These are phyloP conservation scores for Reticulitermes lucifugus DNA, from an alignment of 2,888 invertebrate species.

Conservation along the genomic window DNA sequence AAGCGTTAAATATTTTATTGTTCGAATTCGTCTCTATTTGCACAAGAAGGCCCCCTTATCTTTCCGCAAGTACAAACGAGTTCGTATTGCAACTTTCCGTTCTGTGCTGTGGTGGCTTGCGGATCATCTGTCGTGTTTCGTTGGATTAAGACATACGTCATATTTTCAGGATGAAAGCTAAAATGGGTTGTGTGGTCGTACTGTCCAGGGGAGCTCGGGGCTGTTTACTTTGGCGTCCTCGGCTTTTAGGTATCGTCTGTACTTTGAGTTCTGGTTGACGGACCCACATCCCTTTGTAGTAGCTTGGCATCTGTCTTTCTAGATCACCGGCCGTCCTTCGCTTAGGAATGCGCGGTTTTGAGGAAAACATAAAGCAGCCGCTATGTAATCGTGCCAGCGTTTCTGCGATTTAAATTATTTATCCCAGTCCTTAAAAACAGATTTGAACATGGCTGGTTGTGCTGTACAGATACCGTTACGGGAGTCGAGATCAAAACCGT, in stretches of 20 bases:
- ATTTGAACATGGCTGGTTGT: background rate
- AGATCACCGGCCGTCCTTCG: slow-evolving; percentile 34
- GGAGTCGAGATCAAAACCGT: too few relatives aligned
- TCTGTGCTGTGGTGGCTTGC: too few relatives aligned
- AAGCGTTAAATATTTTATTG: too few relatives aligned
- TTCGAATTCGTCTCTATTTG: too few relatives aligned
- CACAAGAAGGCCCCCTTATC: too few relatives aligned
- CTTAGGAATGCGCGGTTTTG: slow-evolving; percentile 28
- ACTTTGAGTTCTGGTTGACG: slow-evolving; percentile 16
- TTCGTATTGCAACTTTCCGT: too few relatives aligned
- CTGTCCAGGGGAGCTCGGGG: background rate
- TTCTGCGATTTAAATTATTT: slow-evolving; percentile 8
- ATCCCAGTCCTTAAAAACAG: slow-evolving; percentile 1
- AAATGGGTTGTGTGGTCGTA: slow-evolving; percentile 12
- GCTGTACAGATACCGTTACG: too few relatives aligned
- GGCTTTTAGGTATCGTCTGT: slow-evolving; percentile 17
- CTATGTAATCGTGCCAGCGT: slow-evolving; percentile 17
- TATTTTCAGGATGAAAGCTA: slow-evolving; percentile 26
- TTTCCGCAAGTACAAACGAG: too few relatives aligned
- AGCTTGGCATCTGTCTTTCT: slow-evolving; percentile 38
- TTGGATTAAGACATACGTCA: background rate
- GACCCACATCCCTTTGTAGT: slow-evolving; percentile 28
- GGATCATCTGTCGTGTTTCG: too few relatives aligned
- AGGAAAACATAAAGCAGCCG: slow-evolving; percentile 3
- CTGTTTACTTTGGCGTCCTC: slow-evolving; percentile 38